Evolutionary conservation across 2,113 vertebrate species (phyloP).

Genomic region (Trichomycterus rosablanca): DNA sequence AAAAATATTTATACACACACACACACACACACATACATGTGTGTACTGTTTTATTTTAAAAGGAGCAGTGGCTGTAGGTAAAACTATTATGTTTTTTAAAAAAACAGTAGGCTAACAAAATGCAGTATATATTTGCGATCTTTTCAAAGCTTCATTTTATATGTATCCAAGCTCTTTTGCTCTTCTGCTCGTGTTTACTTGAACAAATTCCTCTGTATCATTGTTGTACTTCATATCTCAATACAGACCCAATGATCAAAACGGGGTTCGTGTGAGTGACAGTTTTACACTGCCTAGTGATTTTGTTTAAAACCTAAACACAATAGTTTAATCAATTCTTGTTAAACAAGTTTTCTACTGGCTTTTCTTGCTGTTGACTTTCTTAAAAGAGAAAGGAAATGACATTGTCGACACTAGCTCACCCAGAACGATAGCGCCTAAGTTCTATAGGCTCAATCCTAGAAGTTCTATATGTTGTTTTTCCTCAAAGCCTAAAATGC

Average conservation of each 20-base stretch:
- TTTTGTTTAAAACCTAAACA: conserved; percentile 7
- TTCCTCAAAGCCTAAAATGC: conserved; percentile 53
- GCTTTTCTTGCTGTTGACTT: conserved; percentile 26
- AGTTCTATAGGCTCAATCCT: conserved; percentile 57
- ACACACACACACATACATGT: too few species aligned
- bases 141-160: too few species aligned
- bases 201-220: too few species aligned
- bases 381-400: conserved; percentile 40
- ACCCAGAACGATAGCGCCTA: conserved; percentile 27
- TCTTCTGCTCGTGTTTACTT: too few species aligned
- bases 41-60: too few species aligned
- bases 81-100: too few species aligned
- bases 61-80: too few species aligned
- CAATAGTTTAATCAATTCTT: conserved; percentile 6
- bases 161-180: too few species aligned
- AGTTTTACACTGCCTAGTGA: not conserved
- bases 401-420: not conserved
- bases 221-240: not conserved
- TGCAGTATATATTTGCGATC: too few species aligned
- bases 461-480: conserved; percentile 54
- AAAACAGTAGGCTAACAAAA: too few species aligned
- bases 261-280: not conserved
- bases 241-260: conserved; percentile 5
- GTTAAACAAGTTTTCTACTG: conserved; percentile 9
- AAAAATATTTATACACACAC: too few species aligned